These are phyloP conservation scores for Criorhina ranunculi DNA, from an alignment of 2,888 invertebrate species.

Conservation along the genomic window DNA sequence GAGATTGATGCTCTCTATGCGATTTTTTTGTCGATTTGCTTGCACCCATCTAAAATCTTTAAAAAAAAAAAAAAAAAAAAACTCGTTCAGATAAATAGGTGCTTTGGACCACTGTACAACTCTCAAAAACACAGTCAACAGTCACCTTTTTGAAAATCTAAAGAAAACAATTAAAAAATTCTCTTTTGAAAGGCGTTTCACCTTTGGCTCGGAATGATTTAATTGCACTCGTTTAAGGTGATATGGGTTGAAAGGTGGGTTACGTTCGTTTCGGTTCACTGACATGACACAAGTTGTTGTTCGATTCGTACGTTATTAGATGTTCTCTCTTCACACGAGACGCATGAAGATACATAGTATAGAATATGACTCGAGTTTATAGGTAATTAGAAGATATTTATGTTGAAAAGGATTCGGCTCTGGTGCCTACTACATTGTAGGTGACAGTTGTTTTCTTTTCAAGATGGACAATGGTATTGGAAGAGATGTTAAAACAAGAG, in stretches of 20 bases:
- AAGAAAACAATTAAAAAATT: conserved; percentile 50
- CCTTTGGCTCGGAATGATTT: conserved; percentile 64
- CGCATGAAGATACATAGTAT: not conserved
- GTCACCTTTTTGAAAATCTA: conserved; percentile 7
- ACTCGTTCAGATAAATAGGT: too few species aligned
- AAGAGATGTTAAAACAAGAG: too few species aligned
- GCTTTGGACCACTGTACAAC: too few species aligned
- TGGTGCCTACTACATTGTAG: not conserved
- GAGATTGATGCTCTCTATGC: too few species aligned
- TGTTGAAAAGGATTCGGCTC: not conserved
- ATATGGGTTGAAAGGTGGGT: conserved; percentile 69
- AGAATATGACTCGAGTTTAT: conserved; percentile 7
- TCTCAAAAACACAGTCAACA: conserved; percentile 8
- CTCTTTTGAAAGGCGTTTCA: conserved; percentile 57
- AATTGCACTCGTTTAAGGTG: conserved; percentile 69
- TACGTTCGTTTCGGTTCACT: conserved; percentile 65
- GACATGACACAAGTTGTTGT: conserved; percentile 50
- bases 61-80: too few species aligned
- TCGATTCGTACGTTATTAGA: conserved; percentile 8
- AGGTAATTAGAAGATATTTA: conserved; percentile 10
- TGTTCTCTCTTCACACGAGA: not conserved
- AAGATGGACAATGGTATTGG: too few species aligned
- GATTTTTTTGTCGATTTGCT: too few species aligned
- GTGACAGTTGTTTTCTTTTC: not conserved
- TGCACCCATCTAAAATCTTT: too few species aligned